phyloP scores from a whole-genome alignment of 1,140 invertebrate genomes.

The Heliconius hewitsoni region DNA sequence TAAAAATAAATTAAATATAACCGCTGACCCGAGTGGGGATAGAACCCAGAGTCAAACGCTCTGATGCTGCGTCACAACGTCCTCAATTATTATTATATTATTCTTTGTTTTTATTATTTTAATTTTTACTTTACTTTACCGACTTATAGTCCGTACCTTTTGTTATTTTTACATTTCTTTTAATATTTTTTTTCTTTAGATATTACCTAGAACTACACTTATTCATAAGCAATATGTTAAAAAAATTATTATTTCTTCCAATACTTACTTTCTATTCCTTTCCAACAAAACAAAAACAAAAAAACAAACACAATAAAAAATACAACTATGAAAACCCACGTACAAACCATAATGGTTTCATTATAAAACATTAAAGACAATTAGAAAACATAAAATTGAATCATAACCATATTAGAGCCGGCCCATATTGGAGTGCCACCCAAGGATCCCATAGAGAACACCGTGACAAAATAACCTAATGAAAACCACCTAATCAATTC shows the following conservation, averaged over 20 bases:
- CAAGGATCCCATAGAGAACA: not conserved
- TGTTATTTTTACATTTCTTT: no score
- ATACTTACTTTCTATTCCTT: not conserved
- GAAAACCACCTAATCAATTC: slow-evolving; percentile 8
- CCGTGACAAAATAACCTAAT: not conserved
- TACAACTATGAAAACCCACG: not conserved
- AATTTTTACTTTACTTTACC: no score
- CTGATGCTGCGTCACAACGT: no score
- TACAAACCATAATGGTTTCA: not conserved
- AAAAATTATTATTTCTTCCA: not conserved
- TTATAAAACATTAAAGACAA: slow-evolving; percentile 6
- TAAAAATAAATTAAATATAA: no score
- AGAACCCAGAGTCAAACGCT: no score
- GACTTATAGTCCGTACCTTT: no score
- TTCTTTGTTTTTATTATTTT: no score
- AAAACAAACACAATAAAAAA: slow-evolving; percentile 3
- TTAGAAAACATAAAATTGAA: not conserved
- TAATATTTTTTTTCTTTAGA: no score
- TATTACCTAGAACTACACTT: no score
- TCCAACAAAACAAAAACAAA: not conserved
- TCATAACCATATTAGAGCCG: not conserved
- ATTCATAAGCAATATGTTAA: no score
- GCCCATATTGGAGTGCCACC: slow-evolving; percentile 7
- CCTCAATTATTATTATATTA: no score
- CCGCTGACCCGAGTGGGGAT: no score